Percentiles rank a stretch among this genome's conserved stretches.
phyloP scores from a whole-genome alignment of 2,797 vertebrate genomes.

The Babyrousa celebensis region DNA sequence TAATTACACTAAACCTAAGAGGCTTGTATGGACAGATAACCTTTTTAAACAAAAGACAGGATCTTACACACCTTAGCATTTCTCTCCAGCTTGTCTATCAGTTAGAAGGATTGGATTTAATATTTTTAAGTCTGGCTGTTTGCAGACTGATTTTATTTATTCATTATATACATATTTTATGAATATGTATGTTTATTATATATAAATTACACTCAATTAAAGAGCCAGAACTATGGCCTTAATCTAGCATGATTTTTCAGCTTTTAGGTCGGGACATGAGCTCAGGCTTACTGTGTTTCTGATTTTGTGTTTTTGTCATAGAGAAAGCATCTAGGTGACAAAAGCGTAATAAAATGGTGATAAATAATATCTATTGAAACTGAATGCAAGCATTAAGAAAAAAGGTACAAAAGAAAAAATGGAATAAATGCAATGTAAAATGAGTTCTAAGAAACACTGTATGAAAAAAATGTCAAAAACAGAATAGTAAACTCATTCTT shows the following conservation, averaged over 20 bases:
- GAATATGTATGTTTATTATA: too few species aligned
- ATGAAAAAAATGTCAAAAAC: conserved; percentile 52
- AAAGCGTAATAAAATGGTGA: conserved; percentile 79
- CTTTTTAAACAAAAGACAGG: conserved; percentile 85
- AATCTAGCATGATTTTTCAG: conserved; percentile 88
- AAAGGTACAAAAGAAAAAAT: conserved; percentile 34
- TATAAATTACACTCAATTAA: conserved; percentile 73
- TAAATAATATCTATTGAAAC: conserved; percentile 86
- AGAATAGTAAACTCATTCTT: conserved; percentile 46
- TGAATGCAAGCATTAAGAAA: conserved; percentile 82
- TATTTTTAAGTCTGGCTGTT: conserved; percentile 87
- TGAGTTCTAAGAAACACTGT: conserved; percentile 73
- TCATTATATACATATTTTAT: conserved; percentile 77
- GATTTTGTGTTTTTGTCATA: conserved; percentile 64
- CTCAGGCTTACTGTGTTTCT: conserved; percentile 78
- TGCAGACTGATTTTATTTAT: conserved; percentile 88
- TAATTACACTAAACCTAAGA: conserved; percentile 86
- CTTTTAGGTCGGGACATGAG: conserved; percentile 84
- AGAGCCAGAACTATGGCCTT: conserved; percentile 83
- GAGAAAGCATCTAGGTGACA: conserved; percentile 84
- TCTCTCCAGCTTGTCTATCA: conserved; percentile 80
- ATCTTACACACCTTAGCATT: conserved; percentile 71
- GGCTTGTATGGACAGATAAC: conserved; percentile 83
- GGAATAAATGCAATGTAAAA: conserved; percentile 59
- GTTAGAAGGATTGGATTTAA: conserved; percentile 86